These are phyloP conservation scores for Electrona antarctica DNA, from an alignment of 2,113 vertebrate genomes.

Conservation along the genomic window DNA sequence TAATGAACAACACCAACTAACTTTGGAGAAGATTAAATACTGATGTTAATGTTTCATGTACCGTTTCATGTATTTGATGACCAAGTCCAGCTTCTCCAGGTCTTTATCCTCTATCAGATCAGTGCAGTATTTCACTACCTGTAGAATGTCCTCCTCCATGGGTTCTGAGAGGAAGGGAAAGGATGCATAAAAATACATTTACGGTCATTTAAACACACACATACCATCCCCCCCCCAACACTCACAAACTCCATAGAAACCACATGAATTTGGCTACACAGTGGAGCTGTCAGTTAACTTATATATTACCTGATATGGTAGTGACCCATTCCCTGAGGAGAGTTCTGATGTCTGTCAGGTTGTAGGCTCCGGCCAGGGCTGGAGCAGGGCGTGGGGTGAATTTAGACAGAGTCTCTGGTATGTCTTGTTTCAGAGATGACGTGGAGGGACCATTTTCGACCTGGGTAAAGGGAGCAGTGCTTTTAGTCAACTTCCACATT, in stretches of 20 bases:
- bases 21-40: no score
- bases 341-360: slow-evolving; percentile 89
- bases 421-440: slow-evolving; percentile 65
- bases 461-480: slow-evolving; percentile 63
- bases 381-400: slow-evolving; percentile 76
- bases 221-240: background rate
- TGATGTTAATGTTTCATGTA: slow-evolving; percentile 30
- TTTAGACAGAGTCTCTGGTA: slow-evolving; percentile 53
- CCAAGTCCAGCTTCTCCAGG: slow-evolving; percentile 93
- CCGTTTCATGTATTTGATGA: slow-evolving; percentile 98
- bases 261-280: background rate
- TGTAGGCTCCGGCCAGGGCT: slow-evolving; percentile 89
- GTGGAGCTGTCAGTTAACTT: background rate
- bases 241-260: background rate
- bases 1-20: no score
- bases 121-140: slow-evolving; percentile 97
- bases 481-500: background rate
- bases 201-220: no score
- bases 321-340: slow-evolving; percentile 95
- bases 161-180: slow-evolving; percentile 81
- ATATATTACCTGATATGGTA: slow-evolving; percentile 82
- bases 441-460: slow-evolving; percentile 79
- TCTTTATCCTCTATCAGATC: slow-evolving; percentile 97
- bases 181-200: background rate
- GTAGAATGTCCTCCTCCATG: slow-evolving; percentile 98